Evolutionary conservation across 2,113 vertebrate species (phyloP).

Genomic region (Sus scrofa): T2T-Sscrofa CM000814.6:74303501-74304000

Average conservation of each 20-base stretch:
- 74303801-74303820: background rate
- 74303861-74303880: background rate
- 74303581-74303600: slow-evolving; percentile 98
- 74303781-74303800: background rate
- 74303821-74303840: background rate
- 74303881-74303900: background rate
- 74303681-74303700: slow-evolving; percentile 97
- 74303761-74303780: background rate
- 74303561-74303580: slow-evolving; percentile 99
- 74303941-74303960: background rate
- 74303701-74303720: slow-evolving; percentile 61
- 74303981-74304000: background rate
- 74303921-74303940: background rate
- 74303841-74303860: background rate
- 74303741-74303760: fast-evolving
- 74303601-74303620: slow-evolving; percentile 98
- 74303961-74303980: background rate
- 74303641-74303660: slow-evolving; percentile 96
- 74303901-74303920: background rate
- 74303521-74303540: slow-evolving; percentile 99
- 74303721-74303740: slow-evolving; percentile 9
- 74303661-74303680: slow-evolving; percentile 97
- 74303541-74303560: slow-evolving; percentile 97
- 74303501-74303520: slow-evolving; percentile 99
- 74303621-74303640: slow-evolving; percentile 98